Evolutionary conservation across 92 coral and sea anemone genomes (phyloP), one percentile per base, ranked within the genome.

Genomic region (Muricea muricata): DNA sequence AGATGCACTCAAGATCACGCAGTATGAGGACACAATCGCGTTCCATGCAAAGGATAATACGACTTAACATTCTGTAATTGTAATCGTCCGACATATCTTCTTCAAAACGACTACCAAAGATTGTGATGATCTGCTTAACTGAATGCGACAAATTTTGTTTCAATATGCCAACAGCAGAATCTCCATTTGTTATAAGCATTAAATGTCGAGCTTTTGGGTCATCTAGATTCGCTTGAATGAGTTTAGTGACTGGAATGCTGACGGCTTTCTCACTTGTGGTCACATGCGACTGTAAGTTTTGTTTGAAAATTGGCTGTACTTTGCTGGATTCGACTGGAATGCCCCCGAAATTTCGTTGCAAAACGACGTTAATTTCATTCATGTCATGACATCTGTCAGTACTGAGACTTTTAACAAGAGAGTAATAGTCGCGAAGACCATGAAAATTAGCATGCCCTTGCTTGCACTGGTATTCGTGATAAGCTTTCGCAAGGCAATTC

Each of bases 41-140:
- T 33, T 94, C 98, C 98, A 94, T 94, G 87, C 97, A 94, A 28
- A 94, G 91, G 29, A 94, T 94, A 78, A 94, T 94, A 34, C 97
- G 98, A 84, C 98, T 94, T 23, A 94, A 86, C 33, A 94, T 86
- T 6, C 98, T 93, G 83, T 94, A 89, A 60, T 91, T 89, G 89
- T 94, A 94, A 65, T 93, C 98, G 35, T 94, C 97, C 0, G 94
- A 94, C 34, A 93, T 87, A 47, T 94, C 98, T 85, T 94, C 98
- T 74, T 94, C 93, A 87, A 94, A 93, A 18, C 85, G 94, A 47
- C 98, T 94, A 24, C 98, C 98, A 89, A 94, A 94, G 67, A 94
- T 91, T 28, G 94, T 94, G 84, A 94, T 91, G 73, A 88, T 93
- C 81, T 94, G 97, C 87, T 94, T 94, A 15, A 89, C 92, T 45